Base-by-base conservation (phyloP, 2,797 vertebrate species). In the Lophius americanus region DNA sequence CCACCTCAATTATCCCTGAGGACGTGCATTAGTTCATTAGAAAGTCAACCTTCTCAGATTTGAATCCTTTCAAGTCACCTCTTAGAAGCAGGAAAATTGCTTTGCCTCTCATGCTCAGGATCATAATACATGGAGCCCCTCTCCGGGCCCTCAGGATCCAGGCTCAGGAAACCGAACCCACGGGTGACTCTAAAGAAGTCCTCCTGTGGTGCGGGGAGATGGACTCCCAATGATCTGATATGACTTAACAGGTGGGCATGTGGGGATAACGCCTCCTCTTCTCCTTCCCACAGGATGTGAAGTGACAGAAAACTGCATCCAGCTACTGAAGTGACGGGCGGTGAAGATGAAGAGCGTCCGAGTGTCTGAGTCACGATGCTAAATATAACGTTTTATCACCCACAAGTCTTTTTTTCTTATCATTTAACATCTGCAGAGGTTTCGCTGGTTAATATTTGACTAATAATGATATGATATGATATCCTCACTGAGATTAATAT, bases 21-120 rank as follows among this genome's bases (percentile, higher is more conserved):
- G 76, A 71, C 65, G 58, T 46, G 48, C 60, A 43, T 74, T 58
- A 79, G 68, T 55, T 81, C 50, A 69, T 83, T 78, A 76, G 70
- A 62, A 60, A 74, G 50, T 65, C 64, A 39, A 64, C 65, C 70
- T 35, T 59, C 81, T 74, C 57, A 70, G 10, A 69, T 67, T 53
- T 61, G 37, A 33, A 60, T 47, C 39, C 64, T 66, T 60, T 60
- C 41, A 60, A 58, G 64, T 54, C 51, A 48, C 57, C 42, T 74
- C 61, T 61, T n/a, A 70, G 38, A 8, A 65, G 62, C 53, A 53
- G 39, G 61, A 67, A 82, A 78, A 85, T 79, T 66, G 55, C 67
- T 74, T 58, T 14, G 51, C 37, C 67, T 65, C 60, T 83, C 54
- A 73, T 39, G 50, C 42, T 65, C 38, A 52, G 60, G 74, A 78